Conservation (phyloP, 2,113 vertebrate genomes). For the Alethe castanea region DNA sequence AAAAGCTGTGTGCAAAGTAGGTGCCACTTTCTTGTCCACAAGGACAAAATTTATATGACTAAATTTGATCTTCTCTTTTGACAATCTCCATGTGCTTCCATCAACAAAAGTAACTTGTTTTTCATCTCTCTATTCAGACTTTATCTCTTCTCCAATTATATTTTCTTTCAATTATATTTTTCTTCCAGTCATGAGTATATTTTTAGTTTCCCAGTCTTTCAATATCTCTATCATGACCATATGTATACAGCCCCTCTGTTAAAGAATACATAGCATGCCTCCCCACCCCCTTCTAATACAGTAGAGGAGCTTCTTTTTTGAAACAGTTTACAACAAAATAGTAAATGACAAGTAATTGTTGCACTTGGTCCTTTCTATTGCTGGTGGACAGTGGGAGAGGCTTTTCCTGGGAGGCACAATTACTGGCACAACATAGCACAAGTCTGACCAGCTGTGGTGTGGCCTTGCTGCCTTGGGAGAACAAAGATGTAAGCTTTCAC, state of each 20-base stretch:
- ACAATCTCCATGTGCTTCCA: neutral
- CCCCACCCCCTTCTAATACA: neutral
- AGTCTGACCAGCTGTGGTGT: neutral
- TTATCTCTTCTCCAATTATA: neutral
- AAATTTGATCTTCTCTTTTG: neutral
- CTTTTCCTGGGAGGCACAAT: conserved; percentile 35
- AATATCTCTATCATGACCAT: neutral
- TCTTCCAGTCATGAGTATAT: neutral
- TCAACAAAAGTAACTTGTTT: neutral
- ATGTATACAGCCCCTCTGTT: neutral
- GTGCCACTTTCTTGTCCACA: neutral
- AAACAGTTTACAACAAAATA: neutral
- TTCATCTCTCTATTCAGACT: neutral
- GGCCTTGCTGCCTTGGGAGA: neutral
- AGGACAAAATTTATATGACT: neutral
- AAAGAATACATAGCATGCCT: neutral
- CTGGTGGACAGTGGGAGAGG: neutral
- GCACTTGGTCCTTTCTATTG: neutral
- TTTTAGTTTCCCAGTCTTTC: neutral
- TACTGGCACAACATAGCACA: conserved; percentile 36
- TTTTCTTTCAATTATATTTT: neutral
- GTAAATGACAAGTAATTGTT: neutral
- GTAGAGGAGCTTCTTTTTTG: neutral
- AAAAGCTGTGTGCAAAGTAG: neutral
- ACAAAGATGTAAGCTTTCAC: conserved; percentile 22